A percentile compares a stretch with the other conserved stretches of the same genome.
These are phyloP conservation scores for Dasysyrphus tricinctus DNA, from an alignment of 2,888 invertebrate species.

Conservation along the genomic window DNA sequence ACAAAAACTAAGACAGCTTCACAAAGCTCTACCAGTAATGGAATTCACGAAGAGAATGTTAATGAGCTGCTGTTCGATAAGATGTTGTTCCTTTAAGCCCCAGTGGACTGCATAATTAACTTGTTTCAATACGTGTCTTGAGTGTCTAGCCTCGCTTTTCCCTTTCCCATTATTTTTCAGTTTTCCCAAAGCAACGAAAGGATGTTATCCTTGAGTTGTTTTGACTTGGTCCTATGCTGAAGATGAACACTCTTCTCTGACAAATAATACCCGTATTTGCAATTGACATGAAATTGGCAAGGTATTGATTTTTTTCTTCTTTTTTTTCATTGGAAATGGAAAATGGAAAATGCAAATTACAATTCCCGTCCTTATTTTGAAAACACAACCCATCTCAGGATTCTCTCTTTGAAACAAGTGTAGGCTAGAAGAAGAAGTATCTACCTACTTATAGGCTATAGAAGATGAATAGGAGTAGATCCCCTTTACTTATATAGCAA, in stretches of 20 bases:
- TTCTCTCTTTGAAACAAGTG: slow-evolving; percentile 8
- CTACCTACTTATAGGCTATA: not conserved
- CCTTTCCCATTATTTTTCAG: not conserved
- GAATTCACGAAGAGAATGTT: slow-evolving; percentile 62
- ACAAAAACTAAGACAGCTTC: slow-evolving; percentile 19
- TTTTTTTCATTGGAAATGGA: slow-evolving; percentile 32
- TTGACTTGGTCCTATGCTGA: not conserved
- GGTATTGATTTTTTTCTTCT: slow-evolving; percentile 30
- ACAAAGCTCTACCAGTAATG: slow-evolving; percentile 54
- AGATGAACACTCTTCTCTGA: slow-evolving; percentile 12
- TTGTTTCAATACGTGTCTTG: slow-evolving; percentile 47
- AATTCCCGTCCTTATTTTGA: slow-evolving; percentile 27
- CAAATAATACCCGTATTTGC: slow-evolving; percentile 35
- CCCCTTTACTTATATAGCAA: slow-evolving; percentile 13
- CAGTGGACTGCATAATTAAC: slow-evolving; percentile 61
- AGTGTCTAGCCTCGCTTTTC: slow-evolving; percentile 8
- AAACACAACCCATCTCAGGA: slow-evolving; percentile 23
- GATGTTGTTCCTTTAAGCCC: slow-evolving; percentile 40
- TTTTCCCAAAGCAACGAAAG: slow-evolving; percentile 13
- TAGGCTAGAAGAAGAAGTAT: not conserved
- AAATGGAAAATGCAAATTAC: slow-evolving; percentile 43
- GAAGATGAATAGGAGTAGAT: slow-evolving; percentile 12
- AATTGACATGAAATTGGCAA: slow-evolving; percentile 44
- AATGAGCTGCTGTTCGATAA: slow-evolving; percentile 51
- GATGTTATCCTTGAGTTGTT: slow-evolving; percentile 40